A percentile compares a stretch with the other conserved stretches of the same genome.
Evolutionary conservation across 2,888 invertebrate genomes (phyloP).

Genomic region (Drosophila demipolita): DNA sequence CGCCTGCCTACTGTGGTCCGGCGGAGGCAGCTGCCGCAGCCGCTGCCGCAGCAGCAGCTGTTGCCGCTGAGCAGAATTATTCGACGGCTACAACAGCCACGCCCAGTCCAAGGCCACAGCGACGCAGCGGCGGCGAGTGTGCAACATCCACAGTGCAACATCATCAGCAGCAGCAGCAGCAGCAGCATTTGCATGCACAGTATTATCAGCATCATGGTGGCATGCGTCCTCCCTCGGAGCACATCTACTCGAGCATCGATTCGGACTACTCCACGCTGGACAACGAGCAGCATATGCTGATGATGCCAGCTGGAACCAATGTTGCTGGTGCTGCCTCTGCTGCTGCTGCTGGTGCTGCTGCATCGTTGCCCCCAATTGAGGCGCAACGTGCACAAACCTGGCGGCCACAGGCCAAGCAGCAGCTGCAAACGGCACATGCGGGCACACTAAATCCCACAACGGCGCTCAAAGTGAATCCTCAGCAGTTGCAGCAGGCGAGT

Average conservation of each 20-base stretch:
- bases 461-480: constrained; percentile 32
- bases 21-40: constrained; percentile 79
- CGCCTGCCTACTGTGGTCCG: constrained; percentile 85
- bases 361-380: constrained; percentile 35
- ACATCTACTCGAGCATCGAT: constrained; percentile 95
- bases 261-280: constrained; percentile 89
- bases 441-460: constrained; percentile 59
- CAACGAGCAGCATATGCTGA: constrained; percentile 85
- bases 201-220: constrained; percentile 82
- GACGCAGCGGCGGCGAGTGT: constrained; percentile 79
- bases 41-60: constrained; percentile 31
- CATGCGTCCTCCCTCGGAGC: constrained; percentile 92
- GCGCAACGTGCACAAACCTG: constrained; percentile 84
- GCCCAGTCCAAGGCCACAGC: constrained; percentile 86
- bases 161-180: constrained; percentile 10
- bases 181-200: constrained; percentile 70
- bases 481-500: constrained; percentile 53
- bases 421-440: constrained; percentile 63
- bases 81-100: constrained; percentile 89
- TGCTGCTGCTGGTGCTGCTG: constrained; percentile 52
- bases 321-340: constrained; percentile 7
- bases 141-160: constrained; percentile 34
- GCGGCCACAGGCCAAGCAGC: constrained; percentile 85
- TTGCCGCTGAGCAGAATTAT: constrained; percentile 86
- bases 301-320: constrained; percentile 75